Conservation (phyloP, 2,888 invertebrate genomes). For the Oscheius onirici region DNA sequence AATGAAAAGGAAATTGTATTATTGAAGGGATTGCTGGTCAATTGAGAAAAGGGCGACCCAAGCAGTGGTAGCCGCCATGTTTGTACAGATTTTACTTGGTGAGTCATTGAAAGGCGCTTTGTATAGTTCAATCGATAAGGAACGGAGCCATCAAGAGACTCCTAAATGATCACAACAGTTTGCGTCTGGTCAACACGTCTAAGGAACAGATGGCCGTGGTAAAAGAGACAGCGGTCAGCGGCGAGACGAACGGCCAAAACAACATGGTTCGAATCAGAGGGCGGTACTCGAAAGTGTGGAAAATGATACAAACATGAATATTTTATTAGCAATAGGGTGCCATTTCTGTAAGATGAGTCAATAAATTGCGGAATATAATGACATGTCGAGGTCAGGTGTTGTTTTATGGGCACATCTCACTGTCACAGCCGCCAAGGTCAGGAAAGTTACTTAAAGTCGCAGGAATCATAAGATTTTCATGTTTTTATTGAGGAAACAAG, state of each 20-base stretch:
- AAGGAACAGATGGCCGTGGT: not conserved
- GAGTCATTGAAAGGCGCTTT: conserved; percentile 21
- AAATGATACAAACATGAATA: not conserved
- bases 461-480: too few species aligned
- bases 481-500: too few species aligned
- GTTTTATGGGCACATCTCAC: conserved; percentile 21
- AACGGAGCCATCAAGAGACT: conserved; percentile 10
- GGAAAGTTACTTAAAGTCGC: not conserved
- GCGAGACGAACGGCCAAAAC: not conserved
- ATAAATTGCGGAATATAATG: conserved; percentile 18
- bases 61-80: conserved; percentile 22
- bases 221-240: not conserved
- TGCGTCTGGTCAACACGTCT: not conserved
- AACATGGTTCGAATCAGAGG: conserved; percentile 3
- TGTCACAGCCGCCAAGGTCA: conserved; percentile 10
- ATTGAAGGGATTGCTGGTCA: not conserved
- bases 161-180: not conserved
- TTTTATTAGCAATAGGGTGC: not conserved
- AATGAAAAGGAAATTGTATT: not conserved
- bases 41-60: conserved; percentile 8
- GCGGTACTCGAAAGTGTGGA: not conserved
- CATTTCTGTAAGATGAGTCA: not conserved
- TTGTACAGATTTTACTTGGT: conserved; percentile 32
- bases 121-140: conserved; percentile 30
- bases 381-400: conserved; percentile 3